Evolutionary conservation across 2,888 invertebrate genomes (phyloP).

Genomic region (Enchytraeus crypticus): DNA sequence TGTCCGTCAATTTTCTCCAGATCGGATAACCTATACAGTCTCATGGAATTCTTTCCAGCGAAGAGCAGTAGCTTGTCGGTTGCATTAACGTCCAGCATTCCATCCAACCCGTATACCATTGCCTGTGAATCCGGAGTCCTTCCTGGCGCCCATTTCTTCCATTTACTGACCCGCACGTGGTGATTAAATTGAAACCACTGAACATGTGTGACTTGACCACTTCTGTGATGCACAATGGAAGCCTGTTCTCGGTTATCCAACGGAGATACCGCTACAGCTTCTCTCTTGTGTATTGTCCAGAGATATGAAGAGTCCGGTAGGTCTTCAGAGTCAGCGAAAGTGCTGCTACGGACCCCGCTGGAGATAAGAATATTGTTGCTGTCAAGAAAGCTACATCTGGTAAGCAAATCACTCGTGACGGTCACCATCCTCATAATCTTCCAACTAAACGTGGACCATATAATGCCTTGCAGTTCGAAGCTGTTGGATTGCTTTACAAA

Average conservation of each 20-base stretch:
- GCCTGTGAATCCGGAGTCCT: background rate
- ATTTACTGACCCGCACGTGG: background rate
- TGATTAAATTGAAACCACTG: background rate
- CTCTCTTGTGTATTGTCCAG: background rate
- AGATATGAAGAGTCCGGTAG: no score
- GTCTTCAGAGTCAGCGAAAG: no score
- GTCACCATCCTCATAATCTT: constrained; percentile 13
- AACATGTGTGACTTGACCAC: background rate
- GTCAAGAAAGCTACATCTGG: constrained; percentile 21
- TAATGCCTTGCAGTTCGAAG: constrained; percentile 14
- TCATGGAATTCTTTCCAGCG: background rate
- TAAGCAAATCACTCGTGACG: constrained; percentile 16
- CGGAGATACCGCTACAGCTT: constrained; percentile 2
- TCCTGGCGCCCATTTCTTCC: background rate
- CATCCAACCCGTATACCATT: background rate
- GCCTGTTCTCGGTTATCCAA: background rate
- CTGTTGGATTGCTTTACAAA: constrained; percentile 25
- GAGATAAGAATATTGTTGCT: constrained; percentile 4
- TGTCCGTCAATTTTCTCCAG: background rate
- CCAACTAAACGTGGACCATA: constrained; percentile 20
- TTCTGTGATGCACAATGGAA: background rate
- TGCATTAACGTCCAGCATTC: background rate
- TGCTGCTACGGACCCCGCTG: no score
- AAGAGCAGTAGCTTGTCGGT: background rate
- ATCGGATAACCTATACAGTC: constrained; percentile 1